Base-by-base conservation (phyloP, 2,797 vertebrate genomes). In the Neostethus bicornis region DNA sequence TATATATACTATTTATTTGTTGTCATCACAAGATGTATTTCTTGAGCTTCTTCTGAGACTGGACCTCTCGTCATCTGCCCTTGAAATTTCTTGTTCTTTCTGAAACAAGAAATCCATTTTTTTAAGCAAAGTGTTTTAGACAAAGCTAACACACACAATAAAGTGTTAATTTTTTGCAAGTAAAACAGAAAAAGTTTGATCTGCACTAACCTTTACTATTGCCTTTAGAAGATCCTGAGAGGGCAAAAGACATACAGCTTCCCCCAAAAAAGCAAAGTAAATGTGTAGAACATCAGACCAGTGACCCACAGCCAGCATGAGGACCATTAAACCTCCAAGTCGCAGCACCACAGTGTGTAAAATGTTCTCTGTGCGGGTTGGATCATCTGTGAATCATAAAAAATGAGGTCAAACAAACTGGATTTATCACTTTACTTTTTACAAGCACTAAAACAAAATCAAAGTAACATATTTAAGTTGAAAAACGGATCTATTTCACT, bases 261-360 rank as follows among this genome's bases (percentile, higher is more conserved):
- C 95, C 0, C 93, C 95, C 57, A 92, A 55, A 58, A 96, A 87
- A 0, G 90, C 88, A 34, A 94, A 0, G 1, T 94, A 16, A 66
- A 95, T 3, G 0, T 94, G 91, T 23, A 93, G 43, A 49, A 96
- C 78, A 31, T 96, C 95, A 0, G 56, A 69, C 94, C 94, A 95
- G 6, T 78, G 46, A 5, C 94, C 95, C 25, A 95, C 81, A 0
- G 92, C 91, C 83, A 96, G 80, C 84, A 96, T 88, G 54, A 96
- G 92, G 64, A 96, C 85, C 28, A 94, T 80, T 51, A 96, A 86
- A 5, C 91, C 88, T 0, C 92, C 93, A 81, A 96, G 91, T 29
- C 94, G 83, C 17, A 96, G 77, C 61, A 90, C 71, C 4, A 91
- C 93, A 0, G 90, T 92, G 71, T 89, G 92, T 24, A 89, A 24